A percentile compares a stretch with the other conserved stretches of the same genome.
These are phyloP conservation scores for Dendrophyllia cribrosa DNA, from an alignment of 64 coral and sea anemone species.

Conservation along the genomic window DNA sequence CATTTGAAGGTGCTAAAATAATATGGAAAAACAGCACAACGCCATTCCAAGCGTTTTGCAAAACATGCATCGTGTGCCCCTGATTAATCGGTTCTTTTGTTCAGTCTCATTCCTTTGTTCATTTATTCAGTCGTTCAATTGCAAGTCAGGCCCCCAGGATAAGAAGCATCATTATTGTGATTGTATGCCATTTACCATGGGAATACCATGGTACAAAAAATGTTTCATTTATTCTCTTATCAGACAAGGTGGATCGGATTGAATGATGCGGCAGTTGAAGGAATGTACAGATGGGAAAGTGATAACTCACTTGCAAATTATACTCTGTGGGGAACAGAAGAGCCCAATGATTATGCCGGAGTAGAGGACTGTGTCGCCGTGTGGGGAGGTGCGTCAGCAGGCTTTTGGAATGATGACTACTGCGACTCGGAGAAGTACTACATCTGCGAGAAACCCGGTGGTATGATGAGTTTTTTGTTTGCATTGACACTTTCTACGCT, in stretches of 20 bases:
- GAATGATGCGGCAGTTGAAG: constrained; percentile 62
- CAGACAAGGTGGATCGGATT: constrained; percentile 77
- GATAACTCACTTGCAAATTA: constrained; percentile 64
- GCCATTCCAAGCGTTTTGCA: no score
- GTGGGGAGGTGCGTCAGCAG: constrained; percentile 35
- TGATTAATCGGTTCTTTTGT: no score
- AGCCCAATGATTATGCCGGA: constrained; percentile 73
- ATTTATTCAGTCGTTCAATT: no score
- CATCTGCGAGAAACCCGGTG: constrained; percentile 89
- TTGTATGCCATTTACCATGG: no score
- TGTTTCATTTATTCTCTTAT: neutral
- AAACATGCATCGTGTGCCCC: no score
- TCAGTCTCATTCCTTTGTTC: no score
- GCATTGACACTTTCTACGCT: no score
- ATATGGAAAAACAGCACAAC: no score
- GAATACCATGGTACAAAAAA: no score
- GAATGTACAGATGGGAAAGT: constrained; percentile 58
- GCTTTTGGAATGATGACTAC: constrained; percentile 89
- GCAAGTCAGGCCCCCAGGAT: no score
- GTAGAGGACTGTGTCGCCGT: constrained; percentile 80
- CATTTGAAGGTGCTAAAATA: no score
- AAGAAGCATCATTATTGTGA: no score
- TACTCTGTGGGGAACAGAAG: constrained; percentile 71
- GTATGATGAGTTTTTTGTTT: constrained; percentile 34
- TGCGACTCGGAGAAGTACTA: constrained; percentile 72